Base-by-base conservation (phyloP, 2,797 vertebrate species). In the Cirrhinus mrigala region DNA sequence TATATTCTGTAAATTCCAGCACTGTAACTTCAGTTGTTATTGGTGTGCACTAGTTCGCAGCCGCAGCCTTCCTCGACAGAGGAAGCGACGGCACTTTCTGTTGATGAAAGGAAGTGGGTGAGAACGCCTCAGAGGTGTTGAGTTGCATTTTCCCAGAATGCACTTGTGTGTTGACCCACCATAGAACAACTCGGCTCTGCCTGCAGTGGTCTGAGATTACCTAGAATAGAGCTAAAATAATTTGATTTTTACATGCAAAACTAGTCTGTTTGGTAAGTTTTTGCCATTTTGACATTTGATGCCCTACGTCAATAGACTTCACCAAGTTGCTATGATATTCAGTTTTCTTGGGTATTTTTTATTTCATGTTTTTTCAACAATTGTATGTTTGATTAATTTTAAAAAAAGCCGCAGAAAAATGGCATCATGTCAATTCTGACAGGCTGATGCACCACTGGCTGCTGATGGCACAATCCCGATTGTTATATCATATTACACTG, bases 71-170 rank as follows among this genome's bases (percentile, higher is more conserved):
- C 71, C 73, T 66, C 16, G 6, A 27, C 2, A 56, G 82, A 58
- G 74, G 82, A 84, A 84, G 48, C 18, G 7, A 66, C 74, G 10
- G 62, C 14, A 70, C 50, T 9, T 78, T 64, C 33, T 81, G 79
- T 60, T 84, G 82, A 78, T 84, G 60, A 46, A 46, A 68, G 62
- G 82, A 78, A 78, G 50, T 76, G 75, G 62, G 74, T 84, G 74
- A 76, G 62, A 71, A 62, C 7, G 22, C 73, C 81, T 83, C 22
- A 52, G 82, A 69, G 62, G 82, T 84, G 82, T 78, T 84, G 74
- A 84, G 74, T 54, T 18, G 33, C 7, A 56, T 78, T 78, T 69
- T 66, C 82, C 74, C 75, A 58, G 62, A 84, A 69, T 77, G 48
- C 33, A 83, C 73, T 46, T 52, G 58, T 76, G 4, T 56, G 68